Conservation (phyloP, 1,140 invertebrate species). For the Cotesia vestalis region DNA sequence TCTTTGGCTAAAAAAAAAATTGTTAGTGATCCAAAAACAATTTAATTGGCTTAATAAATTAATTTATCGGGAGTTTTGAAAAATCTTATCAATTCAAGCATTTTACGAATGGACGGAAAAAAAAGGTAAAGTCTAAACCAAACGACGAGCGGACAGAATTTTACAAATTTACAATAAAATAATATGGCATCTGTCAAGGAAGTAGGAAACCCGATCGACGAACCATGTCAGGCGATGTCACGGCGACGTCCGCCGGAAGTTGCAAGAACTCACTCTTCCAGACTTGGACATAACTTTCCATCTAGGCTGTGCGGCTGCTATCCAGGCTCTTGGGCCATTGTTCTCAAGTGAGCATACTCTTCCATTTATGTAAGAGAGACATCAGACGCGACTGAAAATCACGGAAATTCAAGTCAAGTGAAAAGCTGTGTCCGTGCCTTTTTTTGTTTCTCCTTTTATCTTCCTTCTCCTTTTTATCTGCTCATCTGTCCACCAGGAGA, state of each 20-base stretch:
- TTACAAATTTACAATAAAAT: too few relatives aligned
- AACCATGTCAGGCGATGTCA: slow-evolving; percentile 23
- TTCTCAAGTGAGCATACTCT: slow-evolving; percentile 21
- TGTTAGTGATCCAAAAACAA: too few relatives aligned
- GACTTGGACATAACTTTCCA: slow-evolving; percentile 17
- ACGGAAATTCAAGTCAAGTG: slow-evolving; percentile 18
- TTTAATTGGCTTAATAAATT: too few relatives aligned
- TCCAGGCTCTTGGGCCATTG: neutral
- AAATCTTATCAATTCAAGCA: too few relatives aligned
- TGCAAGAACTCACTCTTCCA: slow-evolving; percentile 19
- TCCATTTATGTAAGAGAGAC: slow-evolving; percentile 6
- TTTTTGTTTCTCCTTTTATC: slow-evolving; percentile 26
- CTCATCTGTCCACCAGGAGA: too few relatives aligned
- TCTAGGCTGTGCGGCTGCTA: neutral
- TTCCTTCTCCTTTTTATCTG: neutral
- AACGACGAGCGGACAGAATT: too few relatives aligned
- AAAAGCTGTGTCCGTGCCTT: slow-evolving; percentile 11
- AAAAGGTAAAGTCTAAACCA: too few relatives aligned
- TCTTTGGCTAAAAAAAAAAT: too few relatives aligned
- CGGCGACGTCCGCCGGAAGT: slow-evolving; percentile 25
- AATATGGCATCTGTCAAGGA: neutral
- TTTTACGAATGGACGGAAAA: too few relatives aligned
- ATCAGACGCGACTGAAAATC: slow-evolving; percentile 7
- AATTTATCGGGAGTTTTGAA: too few relatives aligned
- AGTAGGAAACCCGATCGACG: slow-evolving; percentile 24